Evolutionary conservation across 2,888 invertebrate genomes (phyloP), one percentile per base, ranked within the genome.

Genomic region (Drosophila kuntzei): DNA sequence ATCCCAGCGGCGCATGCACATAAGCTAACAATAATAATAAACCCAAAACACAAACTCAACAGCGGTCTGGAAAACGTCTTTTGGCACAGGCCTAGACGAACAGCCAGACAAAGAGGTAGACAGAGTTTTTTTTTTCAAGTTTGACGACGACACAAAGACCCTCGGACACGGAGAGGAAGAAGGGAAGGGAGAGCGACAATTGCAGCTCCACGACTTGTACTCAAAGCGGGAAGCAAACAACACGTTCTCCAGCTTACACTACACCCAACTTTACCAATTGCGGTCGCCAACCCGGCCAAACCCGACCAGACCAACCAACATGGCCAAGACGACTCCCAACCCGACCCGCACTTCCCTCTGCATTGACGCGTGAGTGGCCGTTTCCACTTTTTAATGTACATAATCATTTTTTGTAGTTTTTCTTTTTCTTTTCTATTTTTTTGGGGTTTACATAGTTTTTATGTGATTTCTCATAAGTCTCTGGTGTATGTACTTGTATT

Each of bases 301-400:
- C 32, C 36, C 70, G 60, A 39, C 57, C 55, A n/a, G 25, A 34
- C 36, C 71, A 44, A 16, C 29, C 37, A 49, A 51, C 58, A 46
- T 14, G 32, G 18, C 60, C 64, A 43, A 43, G 55, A 54, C 54
- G 29, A 54, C 43, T 51, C 36, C 29, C 20, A 9, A 34, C 41
- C 16, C 44, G 14, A 18, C 20, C 25, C 27, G 53, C 32, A 37
- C 36, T 57, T 41, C 20, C 36, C 32, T 36, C 20, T n/a, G 27
- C 32, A 50, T 70, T 66, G 86, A 86, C 86, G 69, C 86, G 88
- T 82, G 88, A 83, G 86, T 82, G 65, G 71, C 70, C 78, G 70
- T 86, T 82, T 83, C 80, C 83, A 72, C 77, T 71, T 87, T 51
- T 87, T 80, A 85, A 86, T 82, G 83, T 80, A 82, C 83, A 86